Evolutionary conservation across 2,113 vertebrate species (phyloP).

Genomic region (Hemicordylus capensis): DNA sequence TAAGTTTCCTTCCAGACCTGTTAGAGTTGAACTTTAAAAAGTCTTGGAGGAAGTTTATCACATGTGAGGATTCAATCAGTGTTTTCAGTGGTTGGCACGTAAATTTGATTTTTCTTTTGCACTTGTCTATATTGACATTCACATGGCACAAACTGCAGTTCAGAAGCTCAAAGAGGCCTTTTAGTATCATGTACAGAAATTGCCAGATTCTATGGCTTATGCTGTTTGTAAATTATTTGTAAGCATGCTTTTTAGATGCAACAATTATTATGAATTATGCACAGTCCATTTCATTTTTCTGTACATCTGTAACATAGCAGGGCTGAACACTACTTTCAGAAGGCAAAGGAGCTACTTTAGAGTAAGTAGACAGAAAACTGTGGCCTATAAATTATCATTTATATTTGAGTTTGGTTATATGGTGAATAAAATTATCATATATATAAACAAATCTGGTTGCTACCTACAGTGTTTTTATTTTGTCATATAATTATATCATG

Average conservation of each 20-base stretch:
- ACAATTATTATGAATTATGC: not conserved
- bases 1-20: not conserved
- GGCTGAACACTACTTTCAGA: not conserved
- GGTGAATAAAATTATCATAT: slow-evolving; percentile 47
- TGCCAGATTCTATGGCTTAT: not conserved
- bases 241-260: not conserved
- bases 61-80: no score
- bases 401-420: slow-evolving; percentile 60
- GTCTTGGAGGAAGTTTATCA: no score
- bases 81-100: not conserved
- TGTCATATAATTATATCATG: slow-evolving; percentile 72
- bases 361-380: not conserved
- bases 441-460: slow-evolving; percentile 76
- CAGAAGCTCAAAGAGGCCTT: not conserved
- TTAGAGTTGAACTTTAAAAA: no score
- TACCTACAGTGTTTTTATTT: slow-evolving; percentile 77
- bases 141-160: not conserved
- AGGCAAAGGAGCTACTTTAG: not conserved
- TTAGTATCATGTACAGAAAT: not conserved
- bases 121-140: not conserved
- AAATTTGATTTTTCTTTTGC: not conserved
- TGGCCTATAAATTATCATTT: slow-evolving; percentile 38
- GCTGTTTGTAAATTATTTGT: not conserved
- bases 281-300: not conserved
- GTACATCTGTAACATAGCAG: slow-evolving; percentile 4